phyloP scores from a whole-genome alignment of 2,797 vertebrate species.

The Apogon hyalosoma region DNA sequence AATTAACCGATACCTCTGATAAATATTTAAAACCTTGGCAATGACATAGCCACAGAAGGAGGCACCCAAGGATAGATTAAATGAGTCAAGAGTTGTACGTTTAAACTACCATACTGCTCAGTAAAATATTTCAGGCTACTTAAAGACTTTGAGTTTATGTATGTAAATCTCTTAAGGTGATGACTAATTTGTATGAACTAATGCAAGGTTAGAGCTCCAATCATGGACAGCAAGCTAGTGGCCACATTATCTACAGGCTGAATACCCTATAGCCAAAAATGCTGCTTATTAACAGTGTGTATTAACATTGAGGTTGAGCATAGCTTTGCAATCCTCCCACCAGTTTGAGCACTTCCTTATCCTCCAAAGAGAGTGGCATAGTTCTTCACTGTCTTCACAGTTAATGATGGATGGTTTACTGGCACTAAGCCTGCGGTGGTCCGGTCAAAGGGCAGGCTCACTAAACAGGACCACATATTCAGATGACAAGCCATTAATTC shows the following conservation, averaged over 20 bases:
- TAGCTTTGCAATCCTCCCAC: too few relatives aligned
- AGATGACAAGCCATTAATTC: slow-evolving; percentile 1
- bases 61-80: slow-evolving; percentile 67
- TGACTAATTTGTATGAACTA: neutral
- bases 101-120: slow-evolving; percentile 37
- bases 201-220: slow-evolving; percentile 1
- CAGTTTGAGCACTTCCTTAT: too few relatives aligned
- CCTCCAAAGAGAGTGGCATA: too few relatives aligned
- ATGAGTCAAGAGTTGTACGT: slow-evolving; percentile 40
- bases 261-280: neutral
- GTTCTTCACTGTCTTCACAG: too few relatives aligned
- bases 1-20: slow-evolving; percentile 87
- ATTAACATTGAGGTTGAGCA: neutral
- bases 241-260: neutral
- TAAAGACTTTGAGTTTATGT: slow-evolving; percentile 14
- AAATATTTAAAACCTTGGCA: slow-evolving; percentile 85
- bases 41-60: slow-evolving; percentile 79
- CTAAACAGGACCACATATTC: slow-evolving; percentile 11
- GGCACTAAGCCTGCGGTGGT: neutral
- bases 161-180: slow-evolving; percentile 3
- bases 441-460: neutral
- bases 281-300: slow-evolving; percentile 29
- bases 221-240: neutral
- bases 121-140: slow-evolving; percentile 35
- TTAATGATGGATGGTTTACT: neutral